A percentile compares a stretch with the other conserved stretches of the same genome.
Conservation (phyloP, 2,888 invertebrate species). For the Harpalus rubripes region DNA sequence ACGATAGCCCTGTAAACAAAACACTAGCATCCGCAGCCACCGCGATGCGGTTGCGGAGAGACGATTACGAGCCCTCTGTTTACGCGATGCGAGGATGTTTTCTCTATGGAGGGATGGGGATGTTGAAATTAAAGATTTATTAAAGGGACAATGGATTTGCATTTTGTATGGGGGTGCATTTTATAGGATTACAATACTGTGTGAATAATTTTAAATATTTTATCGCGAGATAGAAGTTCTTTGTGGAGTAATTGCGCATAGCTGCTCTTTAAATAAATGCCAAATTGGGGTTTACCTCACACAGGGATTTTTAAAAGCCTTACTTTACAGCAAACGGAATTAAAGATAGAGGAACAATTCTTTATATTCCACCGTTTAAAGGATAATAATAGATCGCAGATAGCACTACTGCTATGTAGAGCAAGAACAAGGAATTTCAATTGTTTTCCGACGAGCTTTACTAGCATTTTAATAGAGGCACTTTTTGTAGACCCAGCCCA, state of each 20-base stretch:
- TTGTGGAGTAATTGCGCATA: neutral
- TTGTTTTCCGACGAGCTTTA: neutral
- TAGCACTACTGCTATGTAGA: neutral
- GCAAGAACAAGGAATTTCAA: slow-evolving; percentile 7
- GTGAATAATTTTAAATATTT: slow-evolving; percentile 17
- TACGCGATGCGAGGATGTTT: slow-evolving; percentile 13
- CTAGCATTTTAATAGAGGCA: neutral
- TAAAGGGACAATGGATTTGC: slow-evolving; percentile 19
- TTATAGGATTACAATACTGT: slow-evolving; percentile 7
- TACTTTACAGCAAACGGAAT: neutral
- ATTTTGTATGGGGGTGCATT: slow-evolving; percentile 14
- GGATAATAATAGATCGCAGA: neutral
- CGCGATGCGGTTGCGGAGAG: slow-evolving; percentile 33
- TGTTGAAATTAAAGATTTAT: slow-evolving; percentile 35
- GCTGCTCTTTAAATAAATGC: neutral
- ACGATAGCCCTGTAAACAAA: slow-evolving; percentile 56
- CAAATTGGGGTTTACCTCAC: slow-evolving; percentile 1
- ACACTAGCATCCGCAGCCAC: slow-evolving; percentile 28
- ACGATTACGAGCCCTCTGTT: slow-evolving; percentile 33
- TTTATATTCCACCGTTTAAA: neutral
- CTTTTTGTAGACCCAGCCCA: no score
- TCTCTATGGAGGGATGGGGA: slow-evolving; percentile 7
- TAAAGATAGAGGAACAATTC: neutral
- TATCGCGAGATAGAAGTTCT: neutral
- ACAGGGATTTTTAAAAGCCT: slow-evolving; percentile 2